phyloP scores from a whole-genome alignment of 2,113 vertebrate species.

The Malurus elegans region DNA sequence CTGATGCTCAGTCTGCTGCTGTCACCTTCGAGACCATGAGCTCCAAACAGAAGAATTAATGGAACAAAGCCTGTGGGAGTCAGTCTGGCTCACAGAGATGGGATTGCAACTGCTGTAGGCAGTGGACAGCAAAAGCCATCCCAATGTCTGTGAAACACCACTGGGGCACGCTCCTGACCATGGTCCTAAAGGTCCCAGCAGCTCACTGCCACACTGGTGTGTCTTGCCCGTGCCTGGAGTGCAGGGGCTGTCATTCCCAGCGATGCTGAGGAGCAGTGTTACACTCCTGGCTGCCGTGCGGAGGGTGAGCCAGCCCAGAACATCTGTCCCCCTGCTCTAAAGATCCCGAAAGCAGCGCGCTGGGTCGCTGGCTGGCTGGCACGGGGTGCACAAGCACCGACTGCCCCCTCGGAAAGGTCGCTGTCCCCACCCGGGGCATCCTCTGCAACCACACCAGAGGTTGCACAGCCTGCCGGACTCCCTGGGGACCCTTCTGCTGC shows the following conservation, averaged over 20 bases:
- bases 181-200: background rate
- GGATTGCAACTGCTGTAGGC: background rate
- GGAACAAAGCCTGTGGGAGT: background rate
- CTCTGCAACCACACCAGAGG: accelerated
- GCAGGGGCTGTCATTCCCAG: background rate
- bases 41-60: background rate
- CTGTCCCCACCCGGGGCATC: accelerated
- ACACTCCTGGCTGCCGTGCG: too few relatives aligned
- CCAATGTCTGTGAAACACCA: background rate
- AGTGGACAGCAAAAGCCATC: background rate
- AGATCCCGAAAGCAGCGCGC: background rate
- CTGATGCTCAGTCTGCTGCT: background rate
- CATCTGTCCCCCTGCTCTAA: background rate
- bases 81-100: background rate
- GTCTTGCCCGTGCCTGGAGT: accelerated
- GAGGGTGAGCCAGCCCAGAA: accelerated
- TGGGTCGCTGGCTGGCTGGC: background rate
- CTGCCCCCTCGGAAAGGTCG: accelerated
- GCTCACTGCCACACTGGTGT: accelerated
- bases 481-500: background rate
- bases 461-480: background rate
- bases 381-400: accelerated
- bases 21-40: accelerated
- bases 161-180: background rate
- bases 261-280: accelerated